Base-by-base conservation (phyloP, 2,113 vertebrate species). In the Hemichromis elongatus region DNA sequence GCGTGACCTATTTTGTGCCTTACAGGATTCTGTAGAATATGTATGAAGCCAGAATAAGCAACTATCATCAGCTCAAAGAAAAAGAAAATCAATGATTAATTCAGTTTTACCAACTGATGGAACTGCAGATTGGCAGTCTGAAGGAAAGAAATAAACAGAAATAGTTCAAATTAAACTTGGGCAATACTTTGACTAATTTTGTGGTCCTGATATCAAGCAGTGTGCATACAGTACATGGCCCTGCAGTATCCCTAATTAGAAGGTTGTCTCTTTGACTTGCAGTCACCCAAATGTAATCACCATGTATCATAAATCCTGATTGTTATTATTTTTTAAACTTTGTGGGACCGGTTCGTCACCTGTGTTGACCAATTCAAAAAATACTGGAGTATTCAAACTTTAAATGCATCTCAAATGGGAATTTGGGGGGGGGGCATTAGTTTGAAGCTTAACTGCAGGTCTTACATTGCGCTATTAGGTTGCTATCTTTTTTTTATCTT, bases 211-310 rank as follows among this genome's bases (percentile, higher is more conserved):
- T 6, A 24, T 55, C 11, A 12, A 24, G 10, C 4, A 12, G n/a
- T 24, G 24, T 24, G 21, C 53, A 13, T 21, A 54, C n/a, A 24
- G 16, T 45, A 45, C 14, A 28, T 47, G 21, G 21, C 21, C 21
- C 40, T 70, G 21, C 8, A 70, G 66, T 47, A 45, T 68, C 3
- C 63, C 63, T 42, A 68, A 70, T 45, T 37, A 26, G 40, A 70
- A 26, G 66, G 5, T 10, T 45, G 40, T 45, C 8, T 70, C 45
- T 40, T 70, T 70, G 13, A 70, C 40, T 26, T 47, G 21, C 14
- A 28, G 21, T 70, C 37, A 16, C n/a, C 35, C 35, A 66, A 14
- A 40, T 66, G 33, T 52, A 11, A 11, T 54, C 52, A 54, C 40
- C 21, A 18, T 70, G 63, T 0, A 10, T 26, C 26, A 4, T 9